Percentiles rank a stretch among this genome's conserved stretches.
phyloP scores from a whole-genome alignment of 2,113 vertebrate genomes.

The Megalops atlanticus region DNA sequence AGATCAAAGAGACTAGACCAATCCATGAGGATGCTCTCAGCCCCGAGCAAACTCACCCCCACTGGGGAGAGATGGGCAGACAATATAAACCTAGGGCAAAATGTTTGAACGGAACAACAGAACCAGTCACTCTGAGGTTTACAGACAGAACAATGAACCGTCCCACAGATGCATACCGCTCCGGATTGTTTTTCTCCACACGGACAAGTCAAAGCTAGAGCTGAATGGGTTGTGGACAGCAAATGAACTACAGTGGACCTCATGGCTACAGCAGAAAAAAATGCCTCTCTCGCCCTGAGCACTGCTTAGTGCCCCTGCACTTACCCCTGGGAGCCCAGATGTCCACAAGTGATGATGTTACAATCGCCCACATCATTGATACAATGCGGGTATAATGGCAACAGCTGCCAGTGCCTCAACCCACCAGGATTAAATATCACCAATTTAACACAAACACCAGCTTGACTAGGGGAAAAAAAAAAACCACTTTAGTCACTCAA shows the following conservation, averaged over 20 bases:
- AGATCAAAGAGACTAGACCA: constrained; percentile 19
- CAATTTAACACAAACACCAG: not conserved
- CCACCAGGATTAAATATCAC: constrained; percentile 38
- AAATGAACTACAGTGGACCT: not conserved
- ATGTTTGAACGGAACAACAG: too few relatives aligned
- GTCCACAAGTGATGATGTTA: constrained; percentile 59
- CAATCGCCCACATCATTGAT: constrained; percentile 38
- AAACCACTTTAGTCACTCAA: not conserved
- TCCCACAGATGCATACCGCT: not conserved
- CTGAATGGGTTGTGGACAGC: too few relatives aligned
- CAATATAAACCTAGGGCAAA: not conserved
- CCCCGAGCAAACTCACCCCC: not conserved
- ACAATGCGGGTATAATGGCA: constrained; percentile 34
- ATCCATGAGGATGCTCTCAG: not conserved
- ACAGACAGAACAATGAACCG: not conserved
- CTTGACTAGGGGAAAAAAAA: not conserved
- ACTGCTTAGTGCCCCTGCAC: not conserved
- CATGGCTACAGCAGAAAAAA: not conserved
- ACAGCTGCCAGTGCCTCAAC: constrained; percentile 43
- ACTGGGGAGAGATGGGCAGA: not conserved
- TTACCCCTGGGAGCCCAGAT: constrained; percentile 43
- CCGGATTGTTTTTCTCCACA: not conserved
- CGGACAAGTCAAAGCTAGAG: too few relatives aligned
- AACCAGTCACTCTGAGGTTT: not conserved
- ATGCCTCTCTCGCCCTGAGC: not conserved